Evolutionary conservation across 2,113 vertebrate genomes (phyloP), one percentile per base, ranked within the genome.

Genomic region (Rynchops niger): DNA sequence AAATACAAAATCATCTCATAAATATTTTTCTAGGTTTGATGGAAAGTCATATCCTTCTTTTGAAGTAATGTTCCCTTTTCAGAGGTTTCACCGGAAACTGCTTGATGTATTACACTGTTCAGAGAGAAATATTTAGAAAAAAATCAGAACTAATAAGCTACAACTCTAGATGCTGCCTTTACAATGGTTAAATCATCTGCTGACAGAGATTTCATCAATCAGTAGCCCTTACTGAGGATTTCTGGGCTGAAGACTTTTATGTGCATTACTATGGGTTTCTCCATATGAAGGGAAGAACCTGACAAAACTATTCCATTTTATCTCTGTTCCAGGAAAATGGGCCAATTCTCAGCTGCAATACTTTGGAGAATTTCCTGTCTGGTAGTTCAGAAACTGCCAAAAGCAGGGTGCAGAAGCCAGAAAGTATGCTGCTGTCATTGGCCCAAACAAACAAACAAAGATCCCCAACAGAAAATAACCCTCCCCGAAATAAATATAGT

Each of bases 351-450:
- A 97, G 96, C 96, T 98, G 96, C 79, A 96, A 85, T 93, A 66
- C 61, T 97, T 97, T 79, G 95, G 96, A 98, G 97, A 95, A 97
- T 98, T 98, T 98, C 96, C 97, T 98, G 94, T 95, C 97, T 98
- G 91, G 88, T 94, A 97, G 96, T 97, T 93, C 96, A 97, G 92
- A 97, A 98, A 97, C 96, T 98, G 97, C 97, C 97, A 98, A 98
- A 96, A 86, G 73, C 82, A 82, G 92, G 92, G 93, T 61, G 53
- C 30, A 92, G 90, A 93, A 97, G 93, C 97, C 97, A 96, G 90
- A 90, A 59, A 94, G 93, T 84, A 82, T 4, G 7, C 91, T 97
- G 92, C 96, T 97, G 93, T 96, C 96, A 95, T 63, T 97, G 97
- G 92, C 97, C 97, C 95, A 95, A 96, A 97, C 78, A 95, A 97